Evolutionary conservation across 2,888 invertebrate genomes (phyloP).

Genomic region (Chamaedrilus cognettii): DNA sequence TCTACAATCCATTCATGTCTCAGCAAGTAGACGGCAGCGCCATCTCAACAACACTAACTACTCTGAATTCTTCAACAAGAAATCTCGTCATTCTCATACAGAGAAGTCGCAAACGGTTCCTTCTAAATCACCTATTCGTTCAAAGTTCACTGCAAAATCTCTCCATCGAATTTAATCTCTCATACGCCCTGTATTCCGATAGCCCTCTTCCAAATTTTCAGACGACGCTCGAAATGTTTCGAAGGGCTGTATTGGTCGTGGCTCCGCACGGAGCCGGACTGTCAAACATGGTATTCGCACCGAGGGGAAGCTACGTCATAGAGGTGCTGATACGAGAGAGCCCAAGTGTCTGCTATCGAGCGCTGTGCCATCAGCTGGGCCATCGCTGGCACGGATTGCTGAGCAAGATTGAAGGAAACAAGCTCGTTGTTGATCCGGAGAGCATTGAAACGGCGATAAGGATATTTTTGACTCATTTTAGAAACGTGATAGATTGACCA

Average conservation of each 20-base stretch:
- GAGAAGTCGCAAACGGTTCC: background rate
- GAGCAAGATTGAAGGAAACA: too few species aligned
- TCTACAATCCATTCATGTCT: too few species aligned
- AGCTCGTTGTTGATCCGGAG: too few species aligned
- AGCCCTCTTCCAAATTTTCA: background rate
- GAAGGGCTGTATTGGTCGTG: background rate
- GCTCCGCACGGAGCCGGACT: background rate
- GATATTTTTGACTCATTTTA: too few species aligned
- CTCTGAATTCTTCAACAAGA: background rate
- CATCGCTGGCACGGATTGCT: background rate
- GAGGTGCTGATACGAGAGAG: background rate
- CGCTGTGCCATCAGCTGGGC: background rate
- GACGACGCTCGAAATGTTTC: background rate
- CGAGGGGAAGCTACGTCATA: background rate
- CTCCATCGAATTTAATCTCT: background rate
- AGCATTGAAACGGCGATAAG: too few species aligned
- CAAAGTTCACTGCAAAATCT: background rate
- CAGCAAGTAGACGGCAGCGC: too few species aligned
- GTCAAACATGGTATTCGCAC: background rate
- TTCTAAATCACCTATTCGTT: background rate
- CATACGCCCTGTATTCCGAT: background rate
- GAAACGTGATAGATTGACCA: too few species aligned
- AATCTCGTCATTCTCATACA: background rate
- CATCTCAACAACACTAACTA: background rate
- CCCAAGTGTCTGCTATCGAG: background rate